Conservation (phyloP, 2,113 vertebrate genomes). For the Rissa tridactyla region DNA sequence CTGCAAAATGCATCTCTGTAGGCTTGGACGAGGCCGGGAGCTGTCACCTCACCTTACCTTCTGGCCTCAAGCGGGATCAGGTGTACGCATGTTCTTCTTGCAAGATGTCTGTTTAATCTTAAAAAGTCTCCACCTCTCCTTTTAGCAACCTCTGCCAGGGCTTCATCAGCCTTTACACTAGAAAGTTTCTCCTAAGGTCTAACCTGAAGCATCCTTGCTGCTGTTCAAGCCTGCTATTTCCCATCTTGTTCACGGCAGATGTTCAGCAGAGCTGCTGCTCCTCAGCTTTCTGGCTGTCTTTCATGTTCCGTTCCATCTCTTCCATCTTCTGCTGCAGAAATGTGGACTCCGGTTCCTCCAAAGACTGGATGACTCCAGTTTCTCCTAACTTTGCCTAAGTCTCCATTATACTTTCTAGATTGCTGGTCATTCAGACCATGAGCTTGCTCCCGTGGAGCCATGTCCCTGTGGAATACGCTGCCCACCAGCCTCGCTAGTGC, state of each 20-base stretch:
- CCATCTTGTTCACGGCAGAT: neutral
- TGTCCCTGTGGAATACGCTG: rapidly evolving
- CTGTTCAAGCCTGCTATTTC: neutral
- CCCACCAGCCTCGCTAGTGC: neutral
- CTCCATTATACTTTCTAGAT: neutral
- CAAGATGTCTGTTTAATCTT: neutral
- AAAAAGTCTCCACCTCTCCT: neutral
- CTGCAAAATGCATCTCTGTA: neutral
- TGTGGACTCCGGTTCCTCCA: neutral
- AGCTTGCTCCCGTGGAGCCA: neutral
- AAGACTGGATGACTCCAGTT: neutral
- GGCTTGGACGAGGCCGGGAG: neutral
- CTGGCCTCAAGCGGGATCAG: neutral
- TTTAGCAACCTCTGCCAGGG: neutral
- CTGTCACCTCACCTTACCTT: neutral
- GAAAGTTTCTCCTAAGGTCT: neutral
- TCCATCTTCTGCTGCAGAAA: neutral
- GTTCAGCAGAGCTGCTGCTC: neutral
- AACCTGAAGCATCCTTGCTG: neutral
- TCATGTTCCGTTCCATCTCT: neutral
- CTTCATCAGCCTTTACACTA: neutral
- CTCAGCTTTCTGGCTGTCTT: neutral
- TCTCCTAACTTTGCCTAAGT: neutral
- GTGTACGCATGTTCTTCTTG: neutral
- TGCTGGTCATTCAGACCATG: neutral